Evolutionary conservation across 2,888 invertebrate genomes (phyloP).

Genomic region (Dendrolimus houi): DNA sequence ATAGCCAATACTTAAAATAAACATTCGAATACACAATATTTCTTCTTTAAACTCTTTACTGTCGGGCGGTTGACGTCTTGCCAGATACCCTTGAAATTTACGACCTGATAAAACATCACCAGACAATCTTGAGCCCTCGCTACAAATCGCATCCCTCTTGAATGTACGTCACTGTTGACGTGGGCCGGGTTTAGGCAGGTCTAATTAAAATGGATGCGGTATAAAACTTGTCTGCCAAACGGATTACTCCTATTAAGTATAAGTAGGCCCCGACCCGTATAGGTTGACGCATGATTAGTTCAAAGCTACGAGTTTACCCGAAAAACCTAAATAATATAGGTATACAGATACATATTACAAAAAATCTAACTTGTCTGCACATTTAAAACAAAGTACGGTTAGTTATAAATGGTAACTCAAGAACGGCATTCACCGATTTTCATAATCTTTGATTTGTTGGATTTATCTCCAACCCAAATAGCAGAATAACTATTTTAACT

Average conservation of each 20-base stretch:
- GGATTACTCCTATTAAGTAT: constrained; percentile 68
- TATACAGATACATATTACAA: too few relatives aligned
- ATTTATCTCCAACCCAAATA: too few relatives aligned
- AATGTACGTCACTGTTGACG: background rate
- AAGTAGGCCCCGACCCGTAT: constrained; percentile 57
- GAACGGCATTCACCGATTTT: too few relatives aligned
- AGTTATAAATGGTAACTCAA: too few relatives aligned
- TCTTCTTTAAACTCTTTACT: constrained; percentile 44
- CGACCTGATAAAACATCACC: constrained; percentile 63
- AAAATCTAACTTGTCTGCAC: too few relatives aligned
- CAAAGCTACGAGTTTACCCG: constrained; percentile 8
- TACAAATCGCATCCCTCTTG: constrained; percentile 22
- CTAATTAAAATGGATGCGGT: constrained; percentile 36
- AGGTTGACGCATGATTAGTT: constrained; percentile 58
- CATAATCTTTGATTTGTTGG: too few relatives aligned
- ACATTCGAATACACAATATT: constrained; percentile 19
- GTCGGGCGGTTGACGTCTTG: constrained; percentile 52
- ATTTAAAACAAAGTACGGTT: too few relatives aligned
- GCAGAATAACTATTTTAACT: too few relatives aligned
- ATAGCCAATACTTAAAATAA: too few relatives aligned
- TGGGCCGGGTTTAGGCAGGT: constrained; percentile 21
- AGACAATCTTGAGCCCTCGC: constrained; percentile 35
- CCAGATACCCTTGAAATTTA: constrained; percentile 66
- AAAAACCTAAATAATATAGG: background rate
- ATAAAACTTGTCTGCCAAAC: constrained; percentile 63